Evolutionary conservation across 2,113 vertebrate genomes (phyloP), one percentile per base, ranked within the genome.

Genomic region (Drymodes brunneopygia): DNA sequence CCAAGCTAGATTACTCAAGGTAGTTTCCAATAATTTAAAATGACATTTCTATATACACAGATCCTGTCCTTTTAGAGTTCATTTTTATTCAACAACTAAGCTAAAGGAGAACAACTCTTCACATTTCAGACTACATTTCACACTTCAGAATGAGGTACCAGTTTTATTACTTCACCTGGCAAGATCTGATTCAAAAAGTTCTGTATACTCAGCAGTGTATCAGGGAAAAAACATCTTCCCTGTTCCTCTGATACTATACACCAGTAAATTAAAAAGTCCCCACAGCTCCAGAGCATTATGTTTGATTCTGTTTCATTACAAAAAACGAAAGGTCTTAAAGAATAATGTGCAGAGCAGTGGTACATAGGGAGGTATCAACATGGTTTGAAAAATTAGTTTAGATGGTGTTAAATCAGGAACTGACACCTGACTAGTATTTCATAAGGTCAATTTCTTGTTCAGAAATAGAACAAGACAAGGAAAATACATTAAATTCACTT

Each of bases 321-420:
- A 38, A 57, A n/a, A 45, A 61, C 33, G 54, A 31, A 51, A 54
- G 38, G 9, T 69, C 56, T 88, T 67, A 78, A 95, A 90, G 29
- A 44, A 42, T 47, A 73, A 58, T 42, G 65, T 33, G 66, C 13
- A 72, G 57, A 75, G 53, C 74, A 87, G 11, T 56, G 61, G 28
- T 58, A n/a, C 36, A 72, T 12, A 50, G 54, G 73, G 56, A 92
- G 61, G 10, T 72, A 72, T 72, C 62, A 65, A 67, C 21, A 72
- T 25, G 36, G 11, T 38, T 71, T 95, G 84, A 89, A 91, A 94
- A 89, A 95, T 95, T 61, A 69, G 77, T 87, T 95, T 89, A 89
- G 89, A 85, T 86, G 61, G 21, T 83, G 62, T 92, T 91, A 91
- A 95, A 94, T 62, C 58, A 36, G 50, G 57, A 89, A 56, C 70